Conservation (phyloP, 2,797 vertebrate genomes). For the Eulemur albifrons region DNA sequence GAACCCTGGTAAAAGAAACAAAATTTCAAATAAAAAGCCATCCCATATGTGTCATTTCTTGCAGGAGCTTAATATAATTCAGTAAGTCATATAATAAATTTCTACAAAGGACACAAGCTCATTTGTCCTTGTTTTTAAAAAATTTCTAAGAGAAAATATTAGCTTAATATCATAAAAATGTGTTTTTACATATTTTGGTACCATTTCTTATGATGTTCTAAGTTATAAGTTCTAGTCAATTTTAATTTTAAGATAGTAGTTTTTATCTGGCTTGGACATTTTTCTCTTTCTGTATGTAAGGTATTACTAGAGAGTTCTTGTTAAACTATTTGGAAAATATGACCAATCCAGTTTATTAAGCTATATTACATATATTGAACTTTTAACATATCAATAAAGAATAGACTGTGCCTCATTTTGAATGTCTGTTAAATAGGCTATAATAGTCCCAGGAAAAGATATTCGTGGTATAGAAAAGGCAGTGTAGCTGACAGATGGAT, state of each 20-base stretch:
- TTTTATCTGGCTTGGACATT: neutral
- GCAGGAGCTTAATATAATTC: slow-evolving; percentile 78
- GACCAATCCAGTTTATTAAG: neutral
- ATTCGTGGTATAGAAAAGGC: neutral
- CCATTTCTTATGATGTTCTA: neutral
- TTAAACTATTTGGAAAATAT: neutral
- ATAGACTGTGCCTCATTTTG: neutral
- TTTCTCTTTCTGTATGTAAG: neutral
- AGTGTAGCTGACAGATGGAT: neutral
- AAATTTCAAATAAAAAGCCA: slow-evolving; percentile 82
- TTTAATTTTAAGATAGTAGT: slow-evolving; percentile 35
- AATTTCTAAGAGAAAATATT: slow-evolving; percentile 69
- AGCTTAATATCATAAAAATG: slow-evolving; percentile 57
- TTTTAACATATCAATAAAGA: neutral
- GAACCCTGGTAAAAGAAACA: slow-evolving; percentile 82
- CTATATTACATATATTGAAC: neutral
- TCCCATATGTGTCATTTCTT: slow-evolving; percentile 81
- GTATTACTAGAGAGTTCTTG: neutral
- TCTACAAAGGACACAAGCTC: slow-evolving; percentile 67
- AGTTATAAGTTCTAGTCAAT: neutral
- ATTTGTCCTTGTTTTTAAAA: slow-evolving; percentile 70
- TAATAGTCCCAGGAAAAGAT: neutral
- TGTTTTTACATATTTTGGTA: slow-evolving; percentile 42
- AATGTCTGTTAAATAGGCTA: neutral
- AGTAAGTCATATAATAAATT: slow-evolving; percentile 79